These are phyloP conservation scores for Cyclopterus lumpus DNA, from an alignment of 2,797 vertebrate genomes.

Conservation along the genomic window DNA sequence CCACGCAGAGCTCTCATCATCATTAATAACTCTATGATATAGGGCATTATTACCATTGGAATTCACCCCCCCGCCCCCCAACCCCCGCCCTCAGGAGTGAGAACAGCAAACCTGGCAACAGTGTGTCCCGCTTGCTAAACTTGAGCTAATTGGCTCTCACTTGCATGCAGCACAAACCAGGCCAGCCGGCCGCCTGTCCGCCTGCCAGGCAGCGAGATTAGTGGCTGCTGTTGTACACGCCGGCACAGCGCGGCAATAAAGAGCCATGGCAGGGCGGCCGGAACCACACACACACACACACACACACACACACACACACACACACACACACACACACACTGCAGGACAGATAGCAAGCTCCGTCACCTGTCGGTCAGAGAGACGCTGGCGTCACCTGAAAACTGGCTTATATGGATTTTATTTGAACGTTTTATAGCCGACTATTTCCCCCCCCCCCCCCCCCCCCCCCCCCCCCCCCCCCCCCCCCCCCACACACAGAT, in stretches of 20 bases:
- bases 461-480: not conserved
- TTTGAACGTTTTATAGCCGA: too few relatives aligned
- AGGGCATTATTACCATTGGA: slow-evolving; percentile 46
- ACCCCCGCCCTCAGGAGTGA: slow-evolving; percentile 18
- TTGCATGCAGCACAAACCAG: slow-evolving; percentile 48
- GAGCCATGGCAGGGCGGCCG: slow-evolving; percentile 55
- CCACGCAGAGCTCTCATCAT: slow-evolving; percentile 1
- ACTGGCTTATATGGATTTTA: not conserved
- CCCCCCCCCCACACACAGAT: too few relatives aligned
- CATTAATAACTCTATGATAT: slow-evolving; percentile 55
- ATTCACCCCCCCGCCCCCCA: not conserved
- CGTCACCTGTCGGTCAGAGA: slow-evolving; percentile 55
- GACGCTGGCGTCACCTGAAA: slow-evolving; percentile 19
- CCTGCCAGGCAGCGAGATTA: slow-evolving; percentile 74
- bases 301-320: slow-evolving; percentile 40
- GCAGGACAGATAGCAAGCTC: slow-evolving; percentile 28
- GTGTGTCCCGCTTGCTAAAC: slow-evolving; percentile 65
- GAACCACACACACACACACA: slow-evolving; percentile 50
- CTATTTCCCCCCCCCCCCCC: not conserved
- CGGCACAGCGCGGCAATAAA: slow-evolving; percentile 63
- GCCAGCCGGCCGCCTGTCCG: slow-evolving; percentile 65
- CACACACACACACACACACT: slow-evolving; percentile 25
- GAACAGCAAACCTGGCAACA: slow-evolving; percentile 60
- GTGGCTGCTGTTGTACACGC: slow-evolving; percentile 71
- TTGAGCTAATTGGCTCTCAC: slow-evolving; percentile 68